Conservation (phyloP, 2,888 invertebrate genomes). For the Athrips mouffetella region DNA sequence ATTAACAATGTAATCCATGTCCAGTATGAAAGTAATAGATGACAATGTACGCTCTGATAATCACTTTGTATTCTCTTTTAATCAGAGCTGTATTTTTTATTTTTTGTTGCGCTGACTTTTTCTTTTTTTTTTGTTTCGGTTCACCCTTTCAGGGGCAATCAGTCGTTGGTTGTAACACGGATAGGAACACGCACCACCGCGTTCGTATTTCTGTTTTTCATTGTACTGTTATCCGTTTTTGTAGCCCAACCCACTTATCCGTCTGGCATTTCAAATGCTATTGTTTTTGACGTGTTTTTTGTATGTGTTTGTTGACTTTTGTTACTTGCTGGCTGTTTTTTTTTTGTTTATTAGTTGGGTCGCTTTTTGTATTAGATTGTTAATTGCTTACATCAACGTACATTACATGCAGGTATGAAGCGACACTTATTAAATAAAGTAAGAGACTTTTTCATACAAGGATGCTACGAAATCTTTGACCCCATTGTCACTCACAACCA, state of each 20-base stretch:
- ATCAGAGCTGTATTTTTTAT: slow-evolving; percentile 43
- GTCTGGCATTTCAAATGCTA: slow-evolving; percentile 29
- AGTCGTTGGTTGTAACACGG: slow-evolving; percentile 60
- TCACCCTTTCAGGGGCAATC: slow-evolving; percentile 65
- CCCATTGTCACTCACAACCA: too few species aligned
- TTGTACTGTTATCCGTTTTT: slow-evolving; percentile 37
- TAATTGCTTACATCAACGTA: too few species aligned
- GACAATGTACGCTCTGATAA: slow-evolving; percentile 60
- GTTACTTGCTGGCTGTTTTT: too few species aligned
- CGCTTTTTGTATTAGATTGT: too few species aligned
- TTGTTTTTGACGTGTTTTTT: slow-evolving; percentile 27
- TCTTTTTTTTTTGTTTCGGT: slow-evolving; percentile 51
- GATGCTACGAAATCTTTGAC: too few species aligned
- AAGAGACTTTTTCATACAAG: too few species aligned
- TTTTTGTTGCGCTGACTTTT: slow-evolving; percentile 2
- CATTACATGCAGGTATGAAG: too few species aligned
- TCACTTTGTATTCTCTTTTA: slow-evolving; percentile 68
- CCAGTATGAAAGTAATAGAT: slow-evolving; percentile 43
- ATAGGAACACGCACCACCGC: slow-evolving; percentile 52
- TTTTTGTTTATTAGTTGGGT: too few species aligned
- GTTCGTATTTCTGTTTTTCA: slow-evolving; percentile 27
- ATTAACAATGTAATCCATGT: slow-evolving; percentile 22
- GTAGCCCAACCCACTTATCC: slow-evolving; percentile 33
- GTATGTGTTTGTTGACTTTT: too few species aligned
- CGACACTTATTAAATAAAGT: too few species aligned